Percentiles rank a stretch among this genome's conserved stretches.
Evolutionary conservation across 2,797 vertebrate species (phyloP).

Genomic region (Remorina albescens): DNA sequence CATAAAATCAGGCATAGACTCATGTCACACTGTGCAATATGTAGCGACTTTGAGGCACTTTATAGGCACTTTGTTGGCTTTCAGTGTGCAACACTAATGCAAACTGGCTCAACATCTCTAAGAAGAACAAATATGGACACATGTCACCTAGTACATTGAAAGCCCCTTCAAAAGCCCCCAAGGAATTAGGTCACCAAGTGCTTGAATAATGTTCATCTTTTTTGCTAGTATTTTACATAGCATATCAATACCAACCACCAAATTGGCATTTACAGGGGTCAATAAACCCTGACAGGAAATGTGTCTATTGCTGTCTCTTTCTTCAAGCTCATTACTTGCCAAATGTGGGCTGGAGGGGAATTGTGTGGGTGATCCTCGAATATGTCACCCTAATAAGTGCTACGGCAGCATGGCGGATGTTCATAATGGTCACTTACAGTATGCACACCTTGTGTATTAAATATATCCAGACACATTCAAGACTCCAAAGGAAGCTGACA

Average conservation of each 20-base stretch:
- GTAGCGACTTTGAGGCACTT: not conserved
- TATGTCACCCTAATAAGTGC: constrained; percentile 65
- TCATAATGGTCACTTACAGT: constrained; percentile 62
- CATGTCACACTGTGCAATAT: constrained; percentile 11
- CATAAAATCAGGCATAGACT: not conserved
- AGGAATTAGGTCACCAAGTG: constrained; percentile 36
- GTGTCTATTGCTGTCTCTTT: constrained; percentile 36
- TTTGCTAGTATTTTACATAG: constrained; percentile 24
- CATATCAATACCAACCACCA: constrained; percentile 39
- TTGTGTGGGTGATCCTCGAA: constrained; percentile 57
- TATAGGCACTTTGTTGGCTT: not conserved
- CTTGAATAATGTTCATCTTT: constrained; percentile 31
- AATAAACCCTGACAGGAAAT: constrained; percentile 36
- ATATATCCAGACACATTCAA: constrained; percentile 43
- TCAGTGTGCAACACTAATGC: not conserved
- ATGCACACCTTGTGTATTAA: constrained; percentile 52
- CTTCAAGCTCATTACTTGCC: constrained; percentile 71
- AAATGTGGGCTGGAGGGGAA: constrained; percentile 60
- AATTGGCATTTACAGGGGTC: constrained; percentile 32
- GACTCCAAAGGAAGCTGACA: constrained; percentile 28
- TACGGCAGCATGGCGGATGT: constrained; percentile 52
- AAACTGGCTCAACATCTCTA: not conserved
- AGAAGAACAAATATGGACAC: not conserved
- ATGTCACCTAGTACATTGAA: not conserved
- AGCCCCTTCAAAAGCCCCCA: constrained; percentile 1